Evolutionary conservation across 1,140 invertebrate genomes (phyloP).

Genomic region (Pararge aegeria): DNA sequence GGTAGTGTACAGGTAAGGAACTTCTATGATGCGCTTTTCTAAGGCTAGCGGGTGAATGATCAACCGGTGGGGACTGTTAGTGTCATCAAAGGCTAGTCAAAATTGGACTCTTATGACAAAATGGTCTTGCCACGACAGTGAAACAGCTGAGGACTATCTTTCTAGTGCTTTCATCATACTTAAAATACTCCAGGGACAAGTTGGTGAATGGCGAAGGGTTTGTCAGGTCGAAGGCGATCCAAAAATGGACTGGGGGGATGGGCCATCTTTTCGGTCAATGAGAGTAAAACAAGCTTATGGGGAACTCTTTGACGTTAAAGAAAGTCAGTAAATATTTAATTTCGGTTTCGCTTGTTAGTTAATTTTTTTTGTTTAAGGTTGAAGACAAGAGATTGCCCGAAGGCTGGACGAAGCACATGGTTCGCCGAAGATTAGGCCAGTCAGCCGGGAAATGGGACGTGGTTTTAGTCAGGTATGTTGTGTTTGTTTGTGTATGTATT

Average conservation of each 20-base stretch:
- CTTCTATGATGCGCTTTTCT: too few relatives aligned
- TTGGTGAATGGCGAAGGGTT: constrained; percentile 51
- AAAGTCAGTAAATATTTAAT: too few relatives aligned
- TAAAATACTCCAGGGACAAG: too few relatives aligned
- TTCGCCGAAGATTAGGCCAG: constrained; percentile 83
- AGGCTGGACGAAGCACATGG: constrained; percentile 89
- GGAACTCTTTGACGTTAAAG: too few relatives aligned
- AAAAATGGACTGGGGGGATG: too few relatives aligned
- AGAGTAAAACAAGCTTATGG: too few relatives aligned
- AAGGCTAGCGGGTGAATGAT: constrained; percentile 83
- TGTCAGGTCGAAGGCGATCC: too few relatives aligned
- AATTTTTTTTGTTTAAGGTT: constrained; percentile 68
- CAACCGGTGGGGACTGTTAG: constrained; percentile 80
- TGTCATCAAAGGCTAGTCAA: constrained; percentile 68
- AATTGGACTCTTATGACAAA: constrained; percentile 43
- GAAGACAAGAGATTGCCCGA: constrained; percentile 85
- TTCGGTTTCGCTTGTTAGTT: neutral
- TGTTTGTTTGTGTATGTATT: constrained; percentile 7
- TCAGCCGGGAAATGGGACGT: constrained; percentile 91
- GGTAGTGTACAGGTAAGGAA: too few relatives aligned
- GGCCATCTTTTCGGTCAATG: too few relatives aligned
- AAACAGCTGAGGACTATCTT: too few relatives aligned
- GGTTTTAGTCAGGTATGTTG: constrained; percentile 83
- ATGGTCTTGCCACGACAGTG: constrained; percentile 43
- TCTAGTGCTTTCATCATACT: too few relatives aligned